Conservation (phyloP, 92 coral and sea anemone species). For the Bergia sp. region DNA sequence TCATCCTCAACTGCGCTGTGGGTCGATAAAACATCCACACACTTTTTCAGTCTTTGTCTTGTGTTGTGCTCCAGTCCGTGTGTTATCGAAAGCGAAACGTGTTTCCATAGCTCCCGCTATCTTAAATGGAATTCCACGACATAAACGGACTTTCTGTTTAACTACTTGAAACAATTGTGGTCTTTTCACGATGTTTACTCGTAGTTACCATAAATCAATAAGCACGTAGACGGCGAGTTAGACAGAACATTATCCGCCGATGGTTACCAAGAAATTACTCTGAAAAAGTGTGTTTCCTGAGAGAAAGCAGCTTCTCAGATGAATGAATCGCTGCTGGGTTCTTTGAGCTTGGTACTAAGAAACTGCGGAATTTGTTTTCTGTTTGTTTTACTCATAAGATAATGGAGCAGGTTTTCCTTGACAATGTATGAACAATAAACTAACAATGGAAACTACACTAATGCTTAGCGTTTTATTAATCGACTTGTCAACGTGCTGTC, state of each 20-base stretch:
- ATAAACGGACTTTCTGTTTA: slow-evolving; percentile 14
- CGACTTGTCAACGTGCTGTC: slow-evolving; percentile 1
- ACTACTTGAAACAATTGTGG: slow-evolving; percentile 28
- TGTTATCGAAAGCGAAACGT: neutral
- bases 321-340: neutral
- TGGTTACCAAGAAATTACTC: neutral
- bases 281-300: neutral
- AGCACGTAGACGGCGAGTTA: neutral
- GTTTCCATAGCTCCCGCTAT: slow-evolving; percentile 35
- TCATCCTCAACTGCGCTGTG: neutral
- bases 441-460: neutral
- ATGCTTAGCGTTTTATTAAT: neutral
- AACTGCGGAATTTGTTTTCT: slow-evolving; percentile 25
- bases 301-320: no score
- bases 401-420: neutral
- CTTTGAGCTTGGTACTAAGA: neutral
- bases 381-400: neutral
- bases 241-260: neutral
- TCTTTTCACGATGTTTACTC: slow-evolving; percentile 24
- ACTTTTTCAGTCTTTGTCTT: neutral
- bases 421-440: neutral
- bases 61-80: neutral
- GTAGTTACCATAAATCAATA: slow-evolving; percentile 4
- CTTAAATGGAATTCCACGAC: slow-evolving; percentile 16
- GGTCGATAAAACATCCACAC: slow-evolving; percentile 3